Evolutionary conservation across 2,888 invertebrate genomes (phyloP).

Genomic region (Sphinx pinastri): DNA sequence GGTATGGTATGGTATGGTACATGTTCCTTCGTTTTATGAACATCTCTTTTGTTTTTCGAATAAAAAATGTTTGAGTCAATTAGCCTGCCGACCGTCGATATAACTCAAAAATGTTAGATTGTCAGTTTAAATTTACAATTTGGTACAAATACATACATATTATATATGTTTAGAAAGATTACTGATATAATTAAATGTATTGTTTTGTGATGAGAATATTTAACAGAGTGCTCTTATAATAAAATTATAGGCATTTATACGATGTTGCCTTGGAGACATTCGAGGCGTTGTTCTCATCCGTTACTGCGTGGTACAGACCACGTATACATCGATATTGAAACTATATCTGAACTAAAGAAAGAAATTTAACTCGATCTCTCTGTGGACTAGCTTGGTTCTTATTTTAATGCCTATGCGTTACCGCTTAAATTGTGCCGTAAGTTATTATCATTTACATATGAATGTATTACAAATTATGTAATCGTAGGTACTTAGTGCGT

Average conservation of each 20-base stretch:
- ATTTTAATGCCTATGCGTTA: constrained; percentile 22
- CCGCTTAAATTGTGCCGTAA: constrained; percentile 4
- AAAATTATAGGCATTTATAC: constrained; percentile 34
- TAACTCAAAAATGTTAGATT: constrained; percentile 13
- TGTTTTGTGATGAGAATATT: constrained; percentile 35
- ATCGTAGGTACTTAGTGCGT: constrained; percentile 13
- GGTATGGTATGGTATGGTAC: too few relatives aligned
- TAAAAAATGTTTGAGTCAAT: too few relatives aligned
- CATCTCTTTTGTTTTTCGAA: too few relatives aligned
- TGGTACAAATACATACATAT: constrained; percentile 14
- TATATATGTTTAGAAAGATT: constrained; percentile 29
- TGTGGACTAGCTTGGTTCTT: not conserved
- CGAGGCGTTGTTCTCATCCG: not conserved
- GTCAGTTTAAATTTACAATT: constrained; percentile 3
- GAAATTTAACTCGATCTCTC: constrained; percentile 21
- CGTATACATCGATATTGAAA: constrained; percentile 21
- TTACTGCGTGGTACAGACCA: constrained; percentile 7
- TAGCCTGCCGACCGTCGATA: too few relatives aligned
- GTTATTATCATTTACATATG: constrained; percentile 16
- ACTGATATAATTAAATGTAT: constrained; percentile 29
- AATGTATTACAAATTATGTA: constrained; percentile 21
- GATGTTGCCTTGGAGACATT: not conserved
- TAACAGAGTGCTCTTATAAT: constrained; percentile 37
- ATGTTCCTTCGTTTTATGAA: too few relatives aligned
- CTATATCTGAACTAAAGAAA: constrained; percentile 28